Conservation (phyloP, 2,888 invertebrate genomes). For the Seladonia tumulorum region DNA sequence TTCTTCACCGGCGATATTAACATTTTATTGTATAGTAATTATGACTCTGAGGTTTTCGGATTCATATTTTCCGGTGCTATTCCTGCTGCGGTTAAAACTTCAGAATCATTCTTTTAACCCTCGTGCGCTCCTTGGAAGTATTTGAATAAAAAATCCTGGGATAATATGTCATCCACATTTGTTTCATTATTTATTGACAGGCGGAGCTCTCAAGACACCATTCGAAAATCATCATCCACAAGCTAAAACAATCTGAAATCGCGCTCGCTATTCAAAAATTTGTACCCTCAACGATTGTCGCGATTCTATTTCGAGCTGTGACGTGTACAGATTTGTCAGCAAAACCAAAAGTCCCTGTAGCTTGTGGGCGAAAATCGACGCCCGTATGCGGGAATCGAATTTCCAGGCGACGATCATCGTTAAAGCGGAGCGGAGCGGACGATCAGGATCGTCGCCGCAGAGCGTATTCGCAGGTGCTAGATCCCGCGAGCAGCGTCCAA, state of each 20-base stretch:
- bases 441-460: neutral
- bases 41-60: neutral
- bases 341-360: too few species aligned
- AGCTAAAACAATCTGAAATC: too few species aligned
- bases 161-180: too few species aligned
- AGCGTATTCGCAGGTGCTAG: slow-evolving; percentile 34
- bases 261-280: too few species aligned
- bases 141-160: too few species aligned
- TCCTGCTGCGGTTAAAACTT: too few species aligned
- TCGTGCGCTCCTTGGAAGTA: too few species aligned
- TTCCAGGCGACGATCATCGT: neutral
- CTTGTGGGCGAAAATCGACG: neutral
- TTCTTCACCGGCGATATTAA: neutral
- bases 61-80: neutral
- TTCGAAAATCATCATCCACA: too few species aligned
- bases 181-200: too few species aligned
- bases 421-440: neutral
- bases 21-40: neutral
- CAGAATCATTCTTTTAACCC: too few species aligned
- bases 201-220: too few species aligned
- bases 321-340: neutral
- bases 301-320: neutral
- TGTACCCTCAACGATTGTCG: too few species aligned
- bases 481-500: slow-evolving; percentile 51
- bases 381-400: slow-evolving; percentile 2